Evolutionary conservation across 1,140 invertebrate species (phyloP).

Genomic region (Leptopilina clavipes): DNA sequence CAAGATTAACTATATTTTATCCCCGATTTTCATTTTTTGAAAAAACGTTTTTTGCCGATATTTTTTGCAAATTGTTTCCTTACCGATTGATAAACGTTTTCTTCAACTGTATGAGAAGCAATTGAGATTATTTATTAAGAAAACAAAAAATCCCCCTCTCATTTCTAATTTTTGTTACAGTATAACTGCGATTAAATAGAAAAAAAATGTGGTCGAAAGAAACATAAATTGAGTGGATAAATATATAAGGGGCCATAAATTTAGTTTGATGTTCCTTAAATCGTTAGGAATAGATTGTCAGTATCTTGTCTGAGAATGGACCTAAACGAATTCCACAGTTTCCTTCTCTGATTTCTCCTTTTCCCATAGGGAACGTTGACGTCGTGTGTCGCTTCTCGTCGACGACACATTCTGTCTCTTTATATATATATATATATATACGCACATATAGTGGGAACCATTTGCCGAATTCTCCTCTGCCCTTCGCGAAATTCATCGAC

Average conservation of each 20-base stretch:
- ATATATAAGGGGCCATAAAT: slow-evolving; percentile 6
- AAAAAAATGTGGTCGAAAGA: background rate
- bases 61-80: too few species aligned
- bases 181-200: background rate
- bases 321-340: slow-evolving; percentile 27
- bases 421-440: too few species aligned
- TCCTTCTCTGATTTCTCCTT: slow-evolving; percentile 15
- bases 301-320: slow-evolving; percentile 10
- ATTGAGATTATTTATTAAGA: too few species aligned
- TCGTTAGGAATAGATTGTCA: slow-evolving; percentile 26
- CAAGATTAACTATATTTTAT: too few species aligned
- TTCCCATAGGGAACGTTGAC: background rate
- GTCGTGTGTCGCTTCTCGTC: background rate
- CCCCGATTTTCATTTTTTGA: too few species aligned
- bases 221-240: slow-evolving; percentile 3
- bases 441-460: too few species aligned
- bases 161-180: too few species aligned
- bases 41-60: too few species aligned
- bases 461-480: background rate
- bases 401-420: background rate
- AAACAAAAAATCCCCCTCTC: too few species aligned
- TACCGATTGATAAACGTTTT: too few species aligned
- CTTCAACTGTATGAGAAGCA: too few species aligned
- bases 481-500: slow-evolving; percentile 32
- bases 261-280: slow-evolving; percentile 22